phyloP scores from a whole-genome alignment of 2,113 vertebrate species.

The Chamaetylas fuelleborni region DNA sequence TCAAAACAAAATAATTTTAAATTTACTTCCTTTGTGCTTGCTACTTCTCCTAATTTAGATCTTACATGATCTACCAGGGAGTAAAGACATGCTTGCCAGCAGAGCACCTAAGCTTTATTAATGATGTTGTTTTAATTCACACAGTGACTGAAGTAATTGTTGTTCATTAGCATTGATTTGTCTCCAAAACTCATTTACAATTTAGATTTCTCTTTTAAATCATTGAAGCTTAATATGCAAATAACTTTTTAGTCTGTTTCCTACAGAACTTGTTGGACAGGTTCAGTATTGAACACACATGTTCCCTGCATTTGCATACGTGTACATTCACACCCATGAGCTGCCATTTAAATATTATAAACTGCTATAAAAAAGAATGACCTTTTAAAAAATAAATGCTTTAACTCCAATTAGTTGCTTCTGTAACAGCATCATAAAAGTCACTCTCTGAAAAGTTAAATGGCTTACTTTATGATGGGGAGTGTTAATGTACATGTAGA shows the following conservation, averaged over 20 bases:
- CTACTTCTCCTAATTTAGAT: constrained; percentile 38
- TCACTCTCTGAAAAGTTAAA: constrained; percentile 55
- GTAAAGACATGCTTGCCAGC: constrained; percentile 28
- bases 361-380: background rate
- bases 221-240: constrained; percentile 29
- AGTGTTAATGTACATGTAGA: constrained; percentile 64
- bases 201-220: constrained; percentile 52
- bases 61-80: constrained; percentile 23
- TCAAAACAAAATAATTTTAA: constrained; percentile 57
- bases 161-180: constrained; percentile 66
- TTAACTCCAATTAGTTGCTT: constrained; percentile 52
- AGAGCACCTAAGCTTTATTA: constrained; percentile 56
- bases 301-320: background rate
- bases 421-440: constrained; percentile 57
- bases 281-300: background rate
- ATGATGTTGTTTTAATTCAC: constrained; percentile 65
- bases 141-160: constrained; percentile 60
- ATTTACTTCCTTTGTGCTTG: constrained; percentile 56
- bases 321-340: background rate
- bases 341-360: constrained; percentile 25
- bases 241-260: constrained; percentile 8
- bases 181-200: constrained; percentile 55
- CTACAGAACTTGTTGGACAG: background rate
- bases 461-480: constrained; percentile 54
- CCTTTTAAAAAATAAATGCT: constrained; percentile 44